phyloP scores from a whole-genome alignment of 2,888 invertebrate genomes.

The Pelosia muscerda region DNA sequence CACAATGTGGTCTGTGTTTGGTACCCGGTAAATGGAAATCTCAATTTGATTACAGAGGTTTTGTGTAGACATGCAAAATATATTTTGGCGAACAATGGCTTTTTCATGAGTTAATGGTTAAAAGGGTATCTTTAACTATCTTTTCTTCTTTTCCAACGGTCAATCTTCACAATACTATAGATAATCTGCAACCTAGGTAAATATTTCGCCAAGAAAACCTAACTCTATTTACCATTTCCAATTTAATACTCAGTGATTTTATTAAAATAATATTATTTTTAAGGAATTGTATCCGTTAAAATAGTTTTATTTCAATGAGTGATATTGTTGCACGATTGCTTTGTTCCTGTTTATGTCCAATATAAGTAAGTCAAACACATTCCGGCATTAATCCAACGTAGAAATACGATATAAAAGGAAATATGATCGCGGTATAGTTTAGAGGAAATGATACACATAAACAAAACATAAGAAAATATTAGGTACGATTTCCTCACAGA shows the following conservation, averaged over 20 bases:
- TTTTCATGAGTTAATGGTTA: background rate
- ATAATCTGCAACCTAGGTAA: background rate
- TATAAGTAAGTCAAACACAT: background rate
- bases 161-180: background rate
- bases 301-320: no score
- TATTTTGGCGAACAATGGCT: background rate
- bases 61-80: no score
- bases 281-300: no score
- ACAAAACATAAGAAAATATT: background rate
- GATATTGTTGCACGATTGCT: no score
- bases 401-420: no score
- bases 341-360: background rate
- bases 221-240: background rate
- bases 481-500: background rate
- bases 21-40: conserved; percentile 4
- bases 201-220: background rate
- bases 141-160: background rate
- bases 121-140: background rate
- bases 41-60: background rate
- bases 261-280: no score
- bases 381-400: background rate
- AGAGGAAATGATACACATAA: background rate
- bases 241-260: no score
- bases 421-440: no score
- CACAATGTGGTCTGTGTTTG: conserved; percentile 8